Percentiles rank a stretch among this genome's conserved stretches.
Conservation (phyloP, 37 sponge, comb jelly and placozoan species). For the Cliona cf. orientalis region DNA sequence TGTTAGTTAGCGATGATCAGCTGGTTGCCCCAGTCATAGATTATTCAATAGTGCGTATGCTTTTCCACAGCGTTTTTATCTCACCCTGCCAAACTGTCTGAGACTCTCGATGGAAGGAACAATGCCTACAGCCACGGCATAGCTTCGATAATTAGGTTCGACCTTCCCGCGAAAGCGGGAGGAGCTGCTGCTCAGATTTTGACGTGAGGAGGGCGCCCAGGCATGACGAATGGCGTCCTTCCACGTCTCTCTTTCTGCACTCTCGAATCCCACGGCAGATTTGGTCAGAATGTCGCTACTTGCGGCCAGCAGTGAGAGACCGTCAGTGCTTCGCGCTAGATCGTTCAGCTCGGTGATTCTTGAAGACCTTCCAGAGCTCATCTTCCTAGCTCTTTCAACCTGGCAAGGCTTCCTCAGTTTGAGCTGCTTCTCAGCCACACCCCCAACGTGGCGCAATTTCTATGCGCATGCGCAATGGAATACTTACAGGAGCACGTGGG, state of each 20-base stretch:
- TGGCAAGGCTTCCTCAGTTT: too few relatives aligned
- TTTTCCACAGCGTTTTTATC: neutral
- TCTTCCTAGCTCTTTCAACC: too few relatives aligned
- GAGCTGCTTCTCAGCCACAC: too few relatives aligned
- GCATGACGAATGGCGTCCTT: slow-evolving; percentile 26
- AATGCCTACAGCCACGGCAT: neutral
- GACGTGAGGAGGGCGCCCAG: slow-evolving; percentile 20
- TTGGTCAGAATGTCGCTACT: neutral
- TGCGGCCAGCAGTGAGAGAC: neutral
- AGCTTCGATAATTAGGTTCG: neutral
- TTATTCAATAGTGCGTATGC: slow-evolving; percentile 2
- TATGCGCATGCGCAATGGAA: too few relatives aligned
- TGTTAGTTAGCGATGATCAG: neutral
- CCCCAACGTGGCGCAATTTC: too few relatives aligned
- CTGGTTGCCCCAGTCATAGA: neutral
- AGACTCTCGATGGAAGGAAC: neutral
- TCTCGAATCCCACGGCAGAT: slow-evolving; percentile 25
- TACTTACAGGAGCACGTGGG: too few relatives aligned
- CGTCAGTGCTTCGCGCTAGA: slow-evolving; percentile 4
- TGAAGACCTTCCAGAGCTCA: too few relatives aligned
- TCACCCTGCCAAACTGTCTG: slow-evolving; percentile 17
- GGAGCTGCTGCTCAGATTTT: neutral
- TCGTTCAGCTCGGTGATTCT: slow-evolving; percentile 4
- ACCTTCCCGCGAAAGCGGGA: neutral
- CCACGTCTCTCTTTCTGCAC: neutral